Evolutionary conservation across 2,797 vertebrate species (phyloP).

Genomic region (Bradypodion ventrale): DNA sequence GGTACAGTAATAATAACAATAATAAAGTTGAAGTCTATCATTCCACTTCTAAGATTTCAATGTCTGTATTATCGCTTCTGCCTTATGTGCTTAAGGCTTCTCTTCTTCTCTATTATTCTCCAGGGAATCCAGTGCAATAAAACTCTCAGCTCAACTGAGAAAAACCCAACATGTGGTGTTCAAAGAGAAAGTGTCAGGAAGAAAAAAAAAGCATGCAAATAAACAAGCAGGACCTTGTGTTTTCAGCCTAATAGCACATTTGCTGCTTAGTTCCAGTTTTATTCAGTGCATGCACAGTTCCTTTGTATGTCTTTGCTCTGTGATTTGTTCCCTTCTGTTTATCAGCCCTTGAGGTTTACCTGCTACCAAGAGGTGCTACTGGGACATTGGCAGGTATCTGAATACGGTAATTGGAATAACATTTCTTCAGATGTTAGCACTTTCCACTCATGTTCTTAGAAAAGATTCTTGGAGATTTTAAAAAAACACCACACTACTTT

Average conservation of each 20-base stretch:
- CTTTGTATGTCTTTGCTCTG: constrained; percentile 64
- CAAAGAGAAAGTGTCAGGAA: constrained; percentile 48
- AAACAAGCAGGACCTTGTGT: constrained; percentile 62
- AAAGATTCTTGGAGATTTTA: no score
- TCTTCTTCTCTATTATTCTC: constrained; percentile 56
- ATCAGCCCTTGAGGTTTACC: constrained; percentile 57
- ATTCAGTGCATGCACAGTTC: constrained; percentile 56
- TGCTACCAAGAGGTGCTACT: constrained; percentile 57
- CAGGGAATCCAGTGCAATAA: constrained; percentile 53
- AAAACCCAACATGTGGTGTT: constrained; percentile 61
- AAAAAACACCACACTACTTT: constrained; percentile 37
- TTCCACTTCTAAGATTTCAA: constrained; percentile 58
- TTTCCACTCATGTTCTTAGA: constrained; percentile 9
- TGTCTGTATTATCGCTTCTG: constrained; percentile 50
- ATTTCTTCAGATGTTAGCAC: constrained; percentile 52
- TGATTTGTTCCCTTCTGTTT: constrained; percentile 66
- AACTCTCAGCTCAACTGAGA: constrained; percentile 71
- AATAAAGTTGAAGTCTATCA: constrained; percentile 60
- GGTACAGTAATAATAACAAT: no score
- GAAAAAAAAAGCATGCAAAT: constrained; percentile 59
- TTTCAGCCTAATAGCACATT: constrained; percentile 63
- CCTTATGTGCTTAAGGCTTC: constrained; percentile 63
- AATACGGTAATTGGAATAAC: constrained; percentile 71
- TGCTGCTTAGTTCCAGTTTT: constrained; percentile 51
- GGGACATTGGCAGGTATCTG: constrained; percentile 69